Base-by-base conservation (phyloP, 2,888 invertebrate genomes). In the Hypercompe scribonia region DNA sequence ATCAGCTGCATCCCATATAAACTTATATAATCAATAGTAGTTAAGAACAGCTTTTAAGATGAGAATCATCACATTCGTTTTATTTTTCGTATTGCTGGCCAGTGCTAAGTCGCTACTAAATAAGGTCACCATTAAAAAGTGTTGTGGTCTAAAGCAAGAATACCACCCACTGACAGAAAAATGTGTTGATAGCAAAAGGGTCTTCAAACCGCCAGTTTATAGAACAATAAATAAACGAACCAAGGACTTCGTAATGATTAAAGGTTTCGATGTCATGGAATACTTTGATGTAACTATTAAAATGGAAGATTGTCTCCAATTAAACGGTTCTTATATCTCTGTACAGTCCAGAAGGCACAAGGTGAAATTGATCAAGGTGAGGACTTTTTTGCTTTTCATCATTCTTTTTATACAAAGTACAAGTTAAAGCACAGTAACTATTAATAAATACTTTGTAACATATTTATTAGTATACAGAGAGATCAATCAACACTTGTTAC, bases 351-450 rank as follows among this genome's bases (percentile, higher is more conserved):
- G 4, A 31, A 28, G 42, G 7, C 10, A 66, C 42, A 11, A 8
- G 31, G 66, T 66, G 42, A 66, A 66, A 66, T 46, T 66, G 31
- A 31, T 66, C 3, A 21, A 33, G 66, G 66, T 66, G 28, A 46
- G 21, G 21, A 42, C 21, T 7, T 18, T 13, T 15, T 28, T 15
- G 15, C 0, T 18, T 65, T 65, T n/a, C 15, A 18, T 5, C 4
- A n/a, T 58, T 61, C 7, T 58, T 58, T 58, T 58, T 58, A 46
- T 21, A 46, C 21, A 46, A 4, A 46, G 5, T 21, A 21, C 7
- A 50, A 24, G 24, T 24, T 24, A 2, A 10, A n/a, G 11, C 3
- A n/a, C 3, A n/a, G 50, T 11, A 54, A 24, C n/a, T 54, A n/a
- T 2, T 10, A 24, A 24, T 54, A 7, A n/a, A 54, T 54, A 3